Evolutionary conservation across 1,140 invertebrate genomes (phyloP).

Genomic region (Aphaenogaster floridana): DNA sequence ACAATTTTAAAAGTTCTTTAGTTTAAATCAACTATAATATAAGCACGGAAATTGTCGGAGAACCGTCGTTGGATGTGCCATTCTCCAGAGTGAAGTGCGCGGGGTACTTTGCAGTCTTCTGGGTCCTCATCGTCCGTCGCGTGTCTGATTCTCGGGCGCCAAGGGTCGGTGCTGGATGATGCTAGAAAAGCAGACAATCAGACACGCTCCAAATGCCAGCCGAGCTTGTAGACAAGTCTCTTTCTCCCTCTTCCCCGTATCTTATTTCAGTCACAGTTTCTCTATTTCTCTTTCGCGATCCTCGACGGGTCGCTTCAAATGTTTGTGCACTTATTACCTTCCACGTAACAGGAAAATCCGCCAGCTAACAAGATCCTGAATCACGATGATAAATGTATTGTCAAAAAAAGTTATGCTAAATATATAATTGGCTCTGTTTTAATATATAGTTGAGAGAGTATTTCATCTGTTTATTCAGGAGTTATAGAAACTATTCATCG

Average conservation of each 20-base stretch:
- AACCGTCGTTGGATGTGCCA: neutral
- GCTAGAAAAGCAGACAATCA: constrained; percentile 78
- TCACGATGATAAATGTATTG: neutral
- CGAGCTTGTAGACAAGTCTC: constrained; percentile 41
- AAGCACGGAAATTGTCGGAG: constrained; percentile 14
- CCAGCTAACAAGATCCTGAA: neutral
- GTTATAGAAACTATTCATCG: neutral
- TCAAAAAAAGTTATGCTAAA: neutral
- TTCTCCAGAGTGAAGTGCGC: constrained; percentile 51
- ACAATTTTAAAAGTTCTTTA: constrained; percentile 1
- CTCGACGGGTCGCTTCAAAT: neutral
- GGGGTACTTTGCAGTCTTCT: constrained; percentile 62
- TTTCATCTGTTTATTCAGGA: neutral
- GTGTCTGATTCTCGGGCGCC: constrained; percentile 46
- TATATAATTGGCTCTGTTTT: neutral
- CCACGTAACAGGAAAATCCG: neutral
- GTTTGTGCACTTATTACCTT: neutral
- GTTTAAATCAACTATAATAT: neutral
- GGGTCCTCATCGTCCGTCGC: constrained; percentile 53
- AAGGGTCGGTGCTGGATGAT: constrained; percentile 70
- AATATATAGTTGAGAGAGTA: neutral
- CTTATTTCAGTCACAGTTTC: constrained; percentile 33
- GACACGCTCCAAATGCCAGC: constrained; percentile 74
- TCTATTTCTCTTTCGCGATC: neutral
- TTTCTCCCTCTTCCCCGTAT: constrained; percentile 11